Conservation (phyloP, 2,113 vertebrate genomes). For the Leucosticte australis region DNA sequence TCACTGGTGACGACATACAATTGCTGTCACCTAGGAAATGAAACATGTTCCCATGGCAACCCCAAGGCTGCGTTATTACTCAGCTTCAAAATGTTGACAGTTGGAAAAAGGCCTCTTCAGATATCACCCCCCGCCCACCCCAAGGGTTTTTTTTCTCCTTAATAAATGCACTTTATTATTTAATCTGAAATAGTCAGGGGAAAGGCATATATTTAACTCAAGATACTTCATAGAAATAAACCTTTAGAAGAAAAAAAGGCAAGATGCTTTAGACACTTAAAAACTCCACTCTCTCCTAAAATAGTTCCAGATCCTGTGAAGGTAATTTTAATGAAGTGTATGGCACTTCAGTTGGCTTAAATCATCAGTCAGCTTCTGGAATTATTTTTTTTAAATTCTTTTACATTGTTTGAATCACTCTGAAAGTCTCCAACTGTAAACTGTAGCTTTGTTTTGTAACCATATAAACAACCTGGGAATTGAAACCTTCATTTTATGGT, state of each 20-base stretch:
- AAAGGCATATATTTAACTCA: conserved; percentile 33
- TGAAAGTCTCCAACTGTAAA: conserved; percentile 30
- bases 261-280: background rate
- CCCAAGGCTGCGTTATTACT: conserved; percentile 67
- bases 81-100: conserved; percentile 66
- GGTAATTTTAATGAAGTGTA: conserved; percentile 41
- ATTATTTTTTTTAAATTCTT: background rate
- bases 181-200: background rate
- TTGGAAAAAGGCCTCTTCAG: conserved; percentile 40
- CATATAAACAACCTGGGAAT: conserved; percentile 1
- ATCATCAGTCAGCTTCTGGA: conserved; percentile 10
- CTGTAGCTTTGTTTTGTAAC: conserved; percentile 25
- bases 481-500: background rate
- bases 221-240: background rate
- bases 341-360: conserved; percentile 10
- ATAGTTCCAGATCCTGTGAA: background rate
- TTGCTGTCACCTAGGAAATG: conserved; percentile 78
- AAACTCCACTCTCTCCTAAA: background rate
- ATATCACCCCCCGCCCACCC: background rate
- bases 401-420: conserved; percentile 29
- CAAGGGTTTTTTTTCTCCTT: background rate
- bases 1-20: conserved; percentile 70
- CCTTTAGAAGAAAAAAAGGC: background rate
- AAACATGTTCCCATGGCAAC: conserved; percentile 77
- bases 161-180: conserved; percentile 14